phyloP scores from a whole-genome alignment of 1,140 invertebrate species.

The Thrips palmi region DNA sequence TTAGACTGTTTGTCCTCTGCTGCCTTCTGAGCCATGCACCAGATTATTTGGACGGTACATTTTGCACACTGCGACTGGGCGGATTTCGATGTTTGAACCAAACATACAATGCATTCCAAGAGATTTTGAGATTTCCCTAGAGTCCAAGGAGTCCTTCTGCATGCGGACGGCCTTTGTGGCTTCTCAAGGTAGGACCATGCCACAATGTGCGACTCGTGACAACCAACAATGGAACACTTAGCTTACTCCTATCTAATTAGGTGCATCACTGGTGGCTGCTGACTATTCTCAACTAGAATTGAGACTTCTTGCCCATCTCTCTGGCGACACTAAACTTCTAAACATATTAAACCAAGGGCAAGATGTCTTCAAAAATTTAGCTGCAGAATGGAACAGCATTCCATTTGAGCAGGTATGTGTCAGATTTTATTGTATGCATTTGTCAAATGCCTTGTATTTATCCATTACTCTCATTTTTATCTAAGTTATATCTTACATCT shows the following conservation, averaged over 20 bases:
- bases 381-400: conserved; percentile 61
- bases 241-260: conserved; percentile 16
- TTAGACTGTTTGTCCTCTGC: too few species aligned
- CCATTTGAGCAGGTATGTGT: conserved; percentile 33
- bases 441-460: background rate
- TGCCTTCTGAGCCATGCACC: too few species aligned
- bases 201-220: background rate
- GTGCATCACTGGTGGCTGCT: conserved; percentile 57
- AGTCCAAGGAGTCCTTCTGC: conserved; percentile 17
- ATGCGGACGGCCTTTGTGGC: conserved; percentile 21
- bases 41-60: conserved; percentile 58
- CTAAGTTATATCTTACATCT: background rate
- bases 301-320: conserved; percentile 79
- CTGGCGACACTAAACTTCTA: conserved; percentile 52
- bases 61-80: conserved; percentile 66
- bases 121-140: conserved; percentile 43
- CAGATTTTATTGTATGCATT: conserved; percentile 18
- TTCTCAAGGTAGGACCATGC: conserved; percentile 14
- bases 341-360: conserved; percentile 47
- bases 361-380: conserved; percentile 78
- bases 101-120: conserved; percentile 84
- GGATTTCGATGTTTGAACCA: conserved; percentile 81
- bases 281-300: conserved; percentile 95
- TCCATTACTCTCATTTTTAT: background rate
- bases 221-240: background rate